Base-by-base conservation (phyloP, 2,888 invertebrate species). In the Melieria omissa region DNA sequence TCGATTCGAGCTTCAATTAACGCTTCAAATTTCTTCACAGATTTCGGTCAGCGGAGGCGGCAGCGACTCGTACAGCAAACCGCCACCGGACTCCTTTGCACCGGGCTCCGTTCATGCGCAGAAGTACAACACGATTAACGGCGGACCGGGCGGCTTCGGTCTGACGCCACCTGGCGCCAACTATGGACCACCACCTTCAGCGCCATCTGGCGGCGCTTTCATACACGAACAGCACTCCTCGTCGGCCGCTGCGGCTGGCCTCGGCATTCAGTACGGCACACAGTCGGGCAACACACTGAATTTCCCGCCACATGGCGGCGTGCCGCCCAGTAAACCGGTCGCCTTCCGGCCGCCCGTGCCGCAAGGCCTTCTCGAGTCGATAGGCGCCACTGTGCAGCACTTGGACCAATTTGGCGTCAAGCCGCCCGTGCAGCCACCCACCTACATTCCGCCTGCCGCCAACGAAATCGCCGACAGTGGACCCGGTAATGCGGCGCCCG, bases 271-370 rank as follows among this genome's bases (percentile, higher is more conserved):
- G 66, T 83, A 85, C 54, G 86, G 84, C 16, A 76, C 81, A 12
- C 80, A 82, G 1, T 81, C 81, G 4, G 85, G 83, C 4, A 84
- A 85, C 74, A 76, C 80, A 0, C 82, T 80, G 54, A 80, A 80
- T 1, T 80, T 82, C 75, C 77, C 82, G 14, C 77, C 77, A 45
- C 79, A 78, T 55, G 81, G 81, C 16, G 78, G 78, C n/a, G 84
- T 83, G 0, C 87, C 83, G 1, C 83, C 83, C 9, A 84, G 77
- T 63, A 89, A 89, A 47, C 94, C 94, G 0, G 89, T 93, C 5
- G 90, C 92, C 76, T 93, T 93, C 84, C 89, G 93, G 61, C 92
- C 93, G n/a, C 90, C 92, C 0, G 92, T 94, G 0, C 93, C 93
- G 0, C 88, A 90, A 65, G 93, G 92, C 0, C 85, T 94, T 5